Base-by-base conservation (phyloP, 2,113 vertebrate genomes). In the Pyrgilauda ruficollis region DNA sequence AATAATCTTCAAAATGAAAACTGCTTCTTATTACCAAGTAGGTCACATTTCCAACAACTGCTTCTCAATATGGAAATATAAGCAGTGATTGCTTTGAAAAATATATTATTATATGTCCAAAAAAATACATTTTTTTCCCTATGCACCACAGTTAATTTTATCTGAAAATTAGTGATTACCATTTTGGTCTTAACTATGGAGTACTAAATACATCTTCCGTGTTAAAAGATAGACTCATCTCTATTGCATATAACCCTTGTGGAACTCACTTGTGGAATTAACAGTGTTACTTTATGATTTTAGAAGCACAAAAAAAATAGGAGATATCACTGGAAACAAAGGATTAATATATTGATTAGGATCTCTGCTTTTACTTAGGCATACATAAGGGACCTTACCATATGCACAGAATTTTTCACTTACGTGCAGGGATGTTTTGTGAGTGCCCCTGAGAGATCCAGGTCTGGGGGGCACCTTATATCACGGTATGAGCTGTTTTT, bases 31-130 rank as follows among this genome's bases (percentile, higher is more conserved):
- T 93, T 84, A 93, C 58, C 75, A 93, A 97, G 89, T 78, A 93
- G 96, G 95, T 97, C 90, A 80, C 59, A 95, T 94, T 95, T 97
- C 77, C 44, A 92, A 91, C 79, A 95, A 86, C 81, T 37, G 6
- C 87, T 97, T 95, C 93, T 88, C 90, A 95, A 94, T 89, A 97
- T 95, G 91, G 96, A 97, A 97, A 96, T 97, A 95, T 62, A 67
- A 97, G 91, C 96, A 94, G 93, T 96, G 95, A 97, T 93, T 97
- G 84, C 96, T 97, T 96, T 96, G 95, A 95, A 98, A 97, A 96
- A 97, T 95, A 97, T 93, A 85, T 97, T 97, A 97, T 97, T 97
- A 96, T 68, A 94, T 95, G 94, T 96, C 93, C 87, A 37, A 94
- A 80, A 93, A 92, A 95, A 94, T 96, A 78, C 67, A 81, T 96